A percentile compares a stretch with the other conserved stretches of the same genome.
phyloP scores from a whole-genome alignment of 2,113 vertebrate genomes.

The Corydoras sp. region DNA sequence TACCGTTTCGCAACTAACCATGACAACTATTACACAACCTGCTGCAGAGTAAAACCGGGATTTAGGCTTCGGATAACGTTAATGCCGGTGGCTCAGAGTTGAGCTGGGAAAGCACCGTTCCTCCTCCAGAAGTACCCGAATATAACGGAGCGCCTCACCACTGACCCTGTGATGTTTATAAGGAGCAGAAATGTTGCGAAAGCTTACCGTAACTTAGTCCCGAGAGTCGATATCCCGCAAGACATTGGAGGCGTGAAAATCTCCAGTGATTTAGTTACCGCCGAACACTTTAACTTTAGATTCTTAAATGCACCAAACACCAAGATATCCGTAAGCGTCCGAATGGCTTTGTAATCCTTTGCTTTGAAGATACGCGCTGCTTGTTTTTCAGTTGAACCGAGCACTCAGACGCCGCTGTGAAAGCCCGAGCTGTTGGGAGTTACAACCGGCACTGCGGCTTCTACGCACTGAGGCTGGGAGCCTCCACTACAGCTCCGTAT shows the following conservation, averaged over 20 bases:
- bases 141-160: not conserved
- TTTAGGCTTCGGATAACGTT: constrained; percentile 17
- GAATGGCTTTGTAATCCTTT: too few species aligned
- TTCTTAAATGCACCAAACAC: not conserved
- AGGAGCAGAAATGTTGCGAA: not conserved
- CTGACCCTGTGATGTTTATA: not conserved
- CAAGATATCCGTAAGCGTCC: not conserved
- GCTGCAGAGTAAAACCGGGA: constrained; percentile 45
- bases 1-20: constrained; percentile 46
- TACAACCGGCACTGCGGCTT: constrained; percentile 24
- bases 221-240: constrained; percentile 4
- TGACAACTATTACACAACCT: constrained; percentile 61
- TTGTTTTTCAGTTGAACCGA: not conserved
- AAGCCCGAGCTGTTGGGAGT: not conserved
- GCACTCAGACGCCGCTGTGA: not conserved
- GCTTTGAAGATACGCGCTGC: too few species aligned
- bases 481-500: constrained; percentile 56
- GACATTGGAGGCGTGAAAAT: constrained; percentile 33
- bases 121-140: not conserved
- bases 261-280: not conserved
- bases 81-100: constrained; percentile 1
- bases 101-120: constrained; percentile 33
- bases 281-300: not conserved
- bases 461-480: constrained; percentile 46
- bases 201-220: constrained; percentile 34